phyloP scores from a whole-genome alignment of 2,113 vertebrate species.

The Hippocampus zosterae region DNA sequence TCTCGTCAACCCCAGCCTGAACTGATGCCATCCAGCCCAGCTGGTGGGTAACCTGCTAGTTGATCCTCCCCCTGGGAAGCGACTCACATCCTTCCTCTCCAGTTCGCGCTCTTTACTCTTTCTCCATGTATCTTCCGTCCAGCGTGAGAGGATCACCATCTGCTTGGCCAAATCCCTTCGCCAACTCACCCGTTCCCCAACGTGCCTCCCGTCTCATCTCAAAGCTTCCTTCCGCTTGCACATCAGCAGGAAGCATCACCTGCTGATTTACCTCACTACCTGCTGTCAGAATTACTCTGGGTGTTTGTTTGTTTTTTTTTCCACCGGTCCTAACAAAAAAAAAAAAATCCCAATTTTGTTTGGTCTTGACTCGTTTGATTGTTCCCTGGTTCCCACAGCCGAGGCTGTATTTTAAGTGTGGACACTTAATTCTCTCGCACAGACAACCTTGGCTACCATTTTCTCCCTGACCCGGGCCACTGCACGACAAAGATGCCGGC shows the following conservation, averaged over 20 bases:
- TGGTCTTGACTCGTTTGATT: conserved; percentile 23
- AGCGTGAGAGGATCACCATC: conserved; percentile 53
- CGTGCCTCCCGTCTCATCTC: conserved; percentile 3
- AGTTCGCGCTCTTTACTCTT: conserved; percentile 45
- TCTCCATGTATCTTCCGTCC: conserved; percentile 53
- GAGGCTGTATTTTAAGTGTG: conserved; percentile 38
- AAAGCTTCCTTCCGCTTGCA: conserved; percentile 36
- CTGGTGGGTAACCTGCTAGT: conserved; percentile 57
- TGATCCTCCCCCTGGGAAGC: conserved; percentile 49
- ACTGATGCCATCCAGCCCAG: conserved; percentile 38
- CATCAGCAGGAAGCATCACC: conserved; percentile 55
- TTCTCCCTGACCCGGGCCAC: conserved; percentile 54
- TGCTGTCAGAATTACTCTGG: conserved; percentile 20
- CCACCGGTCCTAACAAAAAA: not conserved
- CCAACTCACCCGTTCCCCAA: not conserved
- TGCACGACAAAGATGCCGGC: conserved; percentile 42
- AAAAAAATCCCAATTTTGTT: not conserved
- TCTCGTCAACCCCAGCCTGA: not conserved
- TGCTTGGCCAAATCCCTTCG: conserved; percentile 45
- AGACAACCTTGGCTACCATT: conserved; percentile 57
- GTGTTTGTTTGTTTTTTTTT: not conserved
- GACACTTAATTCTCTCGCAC: conserved; percentile 53
- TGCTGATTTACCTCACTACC: conserved; percentile 62
- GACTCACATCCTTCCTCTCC: conserved; percentile 62
- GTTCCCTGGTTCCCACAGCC: conserved; percentile 34